Percentiles rank a stretch among this genome's conserved stretches.
phyloP scores from a whole-genome alignment of 2,797 vertebrate genomes.

The Arctocebus calabarensis region DNA sequence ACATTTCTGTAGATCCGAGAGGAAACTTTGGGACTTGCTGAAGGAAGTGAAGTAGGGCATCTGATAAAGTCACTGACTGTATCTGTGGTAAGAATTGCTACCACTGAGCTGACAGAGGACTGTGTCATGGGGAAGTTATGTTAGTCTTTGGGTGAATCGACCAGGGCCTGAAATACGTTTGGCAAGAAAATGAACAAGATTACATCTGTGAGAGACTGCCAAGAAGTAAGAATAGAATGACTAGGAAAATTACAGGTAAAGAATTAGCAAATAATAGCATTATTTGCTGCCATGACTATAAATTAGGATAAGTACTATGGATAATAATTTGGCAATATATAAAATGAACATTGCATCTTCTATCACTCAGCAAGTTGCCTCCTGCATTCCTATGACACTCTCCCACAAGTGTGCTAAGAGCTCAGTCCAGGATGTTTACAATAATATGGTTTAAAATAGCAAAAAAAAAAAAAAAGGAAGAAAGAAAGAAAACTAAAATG shows the following conservation, averaged over 20 bases:
- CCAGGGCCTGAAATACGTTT: not conserved
- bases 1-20: not conserved
- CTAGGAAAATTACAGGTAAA: not conserved
- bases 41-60: not conserved
- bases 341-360: not conserved
- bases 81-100: not conserved
- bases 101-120: not conserved
- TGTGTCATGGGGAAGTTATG: not conserved
- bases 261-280: not conserved
- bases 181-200: not conserved
- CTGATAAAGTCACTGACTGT: not conserved
- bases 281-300: not conserved
- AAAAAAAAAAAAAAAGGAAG: not conserved
- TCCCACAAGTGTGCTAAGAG: not conserved
- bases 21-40: not conserved
- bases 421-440: not conserved
- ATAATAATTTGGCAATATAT: not conserved
- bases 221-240: not conserved
- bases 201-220: not conserved
- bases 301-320: not conserved
- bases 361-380: not conserved
- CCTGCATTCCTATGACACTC: not conserved
- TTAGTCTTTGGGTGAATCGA: not conserved
- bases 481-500: not conserved
- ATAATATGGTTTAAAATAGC: not conserved